Percentiles rank a stretch among this genome's conserved stretches.
phyloP scores from a whole-genome alignment of 2,797 vertebrate genomes.

The Lacerta viridis region DNA sequence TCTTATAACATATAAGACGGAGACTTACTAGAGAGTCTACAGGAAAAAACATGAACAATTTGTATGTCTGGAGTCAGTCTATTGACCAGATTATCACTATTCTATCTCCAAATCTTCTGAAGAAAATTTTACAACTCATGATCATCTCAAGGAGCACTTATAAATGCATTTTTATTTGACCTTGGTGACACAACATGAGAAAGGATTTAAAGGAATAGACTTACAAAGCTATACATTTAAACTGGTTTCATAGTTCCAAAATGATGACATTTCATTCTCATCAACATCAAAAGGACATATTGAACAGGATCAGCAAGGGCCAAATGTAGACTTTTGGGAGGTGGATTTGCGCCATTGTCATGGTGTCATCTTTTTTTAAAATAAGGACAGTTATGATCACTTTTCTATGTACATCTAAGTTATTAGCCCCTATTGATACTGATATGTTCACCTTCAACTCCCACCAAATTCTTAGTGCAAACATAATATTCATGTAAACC shows the following conservation, averaged over 20 bases:
- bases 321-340: constrained; percentile 73
- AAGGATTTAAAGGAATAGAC: constrained; percentile 66
- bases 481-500: constrained; percentile 79
- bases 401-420: constrained; percentile 78
- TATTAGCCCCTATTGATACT: constrained; percentile 70
- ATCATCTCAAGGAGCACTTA: constrained; percentile 69
- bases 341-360: constrained; percentile 72
- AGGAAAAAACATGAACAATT: constrained; percentile 78
- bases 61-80: constrained; percentile 76
- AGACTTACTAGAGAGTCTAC: constrained; percentile 75
- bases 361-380: constrained; percentile 58
- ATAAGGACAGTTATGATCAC: constrained; percentile 70
- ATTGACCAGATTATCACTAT: constrained; percentile 72
- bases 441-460: constrained; percentile 76
- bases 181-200: constrained; percentile 63
- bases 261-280: constrained; percentile 72
- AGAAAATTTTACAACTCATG: constrained; percentile 79
- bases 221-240: constrained; percentile 65
- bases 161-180: constrained; percentile 67
- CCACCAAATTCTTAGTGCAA: constrained; percentile 84
- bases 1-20: constrained; percentile 70
- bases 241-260: constrained; percentile 71
- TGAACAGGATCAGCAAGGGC: constrained; percentile 76
- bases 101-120: constrained; percentile 71
- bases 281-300: constrained; percentile 68